These are phyloP conservation scores for Zosterops lateralis DNA, from an alignment of 2,113 vertebrate genomes.

Conservation along the genomic window DNA sequence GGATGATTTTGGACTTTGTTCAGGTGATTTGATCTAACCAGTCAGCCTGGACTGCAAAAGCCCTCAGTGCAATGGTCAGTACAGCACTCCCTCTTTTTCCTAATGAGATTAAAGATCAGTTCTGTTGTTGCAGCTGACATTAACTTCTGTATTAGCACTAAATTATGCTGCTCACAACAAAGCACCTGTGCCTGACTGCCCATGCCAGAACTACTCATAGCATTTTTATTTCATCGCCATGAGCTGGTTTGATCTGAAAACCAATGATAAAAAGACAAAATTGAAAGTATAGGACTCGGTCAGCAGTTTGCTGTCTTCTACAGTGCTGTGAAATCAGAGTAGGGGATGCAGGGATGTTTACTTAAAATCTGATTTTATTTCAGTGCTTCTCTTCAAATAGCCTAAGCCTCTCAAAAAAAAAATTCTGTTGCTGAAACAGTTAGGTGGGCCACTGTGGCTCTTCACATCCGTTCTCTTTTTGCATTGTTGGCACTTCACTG, in stretches of 20 bases:
- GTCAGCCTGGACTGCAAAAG: background rate
- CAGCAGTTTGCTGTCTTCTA: background rate
- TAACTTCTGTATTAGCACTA: background rate
- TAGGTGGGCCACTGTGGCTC: background rate
- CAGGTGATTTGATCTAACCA: background rate
- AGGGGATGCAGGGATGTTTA: background rate
- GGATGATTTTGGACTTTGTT: background rate
- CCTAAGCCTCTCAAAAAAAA: background rate
- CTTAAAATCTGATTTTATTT: background rate
- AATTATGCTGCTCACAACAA: background rate
- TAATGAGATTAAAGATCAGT: background rate
- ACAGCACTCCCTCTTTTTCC: background rate
- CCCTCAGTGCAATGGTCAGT: background rate
- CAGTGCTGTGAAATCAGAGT: background rate
- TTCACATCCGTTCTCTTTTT: background rate
- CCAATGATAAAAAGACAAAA: background rate
- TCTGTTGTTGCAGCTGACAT: background rate
- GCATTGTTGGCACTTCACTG: accelerated
- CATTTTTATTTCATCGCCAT: background rate
- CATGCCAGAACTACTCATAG: background rate
- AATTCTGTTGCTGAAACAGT: background rate
- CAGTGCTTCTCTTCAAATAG: background rate
- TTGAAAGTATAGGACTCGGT: background rate
- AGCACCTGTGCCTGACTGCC: background rate
- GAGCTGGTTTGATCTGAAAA: background rate